phyloP scores from a whole-genome alignment of 2,113 vertebrate species.

The Talpa occidentalis region DNA sequence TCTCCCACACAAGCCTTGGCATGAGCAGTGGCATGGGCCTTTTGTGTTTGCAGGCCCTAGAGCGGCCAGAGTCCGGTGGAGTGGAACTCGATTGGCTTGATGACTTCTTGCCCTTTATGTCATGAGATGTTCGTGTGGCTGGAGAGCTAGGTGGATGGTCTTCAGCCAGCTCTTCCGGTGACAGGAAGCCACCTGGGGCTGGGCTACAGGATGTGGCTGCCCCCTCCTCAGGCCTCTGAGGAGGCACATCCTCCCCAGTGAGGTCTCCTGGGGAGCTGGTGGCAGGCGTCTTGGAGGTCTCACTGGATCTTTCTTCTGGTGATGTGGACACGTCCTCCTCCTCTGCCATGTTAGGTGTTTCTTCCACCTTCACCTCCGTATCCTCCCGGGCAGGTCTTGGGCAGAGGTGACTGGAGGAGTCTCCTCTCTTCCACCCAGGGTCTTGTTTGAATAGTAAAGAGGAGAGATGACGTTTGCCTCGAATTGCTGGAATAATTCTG shows the following conservation, averaged over 20 bases:
- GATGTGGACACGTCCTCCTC: not conserved
- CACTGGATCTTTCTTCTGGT: not conserved
- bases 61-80: too few species aligned
- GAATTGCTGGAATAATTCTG: rapidly evolving
- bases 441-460: rapidly evolving
- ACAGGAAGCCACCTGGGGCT: slow-evolving; percentile 86
- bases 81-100: rapidly evolving
- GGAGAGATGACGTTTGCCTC: rapidly evolving
- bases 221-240: slow-evolving; percentile 54
- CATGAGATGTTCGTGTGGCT: slow-evolving; percentile 80
- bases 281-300: rapidly evolving
- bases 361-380: not conserved
- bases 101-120: slow-evolving; percentile 69
- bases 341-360: not conserved
- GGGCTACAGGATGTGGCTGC: slow-evolving; percentile 86
- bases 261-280: too few species aligned
- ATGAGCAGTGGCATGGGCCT: rapidly evolving
- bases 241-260: not conserved
- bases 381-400: not conserved
- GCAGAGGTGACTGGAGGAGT: too few species aligned
- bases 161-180: slow-evolving; percentile 82
- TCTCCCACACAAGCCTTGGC: not conserved
- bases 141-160: slow-evolving; percentile 80
- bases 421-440: rapidly evolving
- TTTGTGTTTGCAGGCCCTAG: not conserved